Evolutionary conservation across 2,113 vertebrate genomes (phyloP).

Genomic region (Mustela lutreola): DNA sequence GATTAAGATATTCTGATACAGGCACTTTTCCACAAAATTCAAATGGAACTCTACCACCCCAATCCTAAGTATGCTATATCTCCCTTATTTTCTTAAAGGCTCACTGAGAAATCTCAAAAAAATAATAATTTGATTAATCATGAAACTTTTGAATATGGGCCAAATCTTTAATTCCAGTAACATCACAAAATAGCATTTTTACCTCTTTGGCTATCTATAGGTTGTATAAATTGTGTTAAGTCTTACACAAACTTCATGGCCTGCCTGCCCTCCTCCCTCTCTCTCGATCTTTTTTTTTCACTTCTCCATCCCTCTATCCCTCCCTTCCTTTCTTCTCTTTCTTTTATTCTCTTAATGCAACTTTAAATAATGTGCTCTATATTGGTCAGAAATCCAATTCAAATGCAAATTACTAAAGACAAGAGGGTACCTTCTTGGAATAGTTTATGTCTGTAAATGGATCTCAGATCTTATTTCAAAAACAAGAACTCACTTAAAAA

Average conservation of each 20-base stretch:
- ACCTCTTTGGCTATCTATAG: not conserved
- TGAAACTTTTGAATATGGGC: not conserved
- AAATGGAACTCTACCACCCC: not conserved
- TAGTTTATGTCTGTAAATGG: not conserved
- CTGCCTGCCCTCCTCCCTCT: not conserved
- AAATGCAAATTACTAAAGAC: not conserved
- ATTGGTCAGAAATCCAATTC: not conserved
- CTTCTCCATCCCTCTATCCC: not conserved
- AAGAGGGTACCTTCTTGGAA: not conserved
- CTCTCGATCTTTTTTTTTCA: not conserved
- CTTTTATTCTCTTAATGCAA: not conserved
- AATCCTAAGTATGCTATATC: not conserved
- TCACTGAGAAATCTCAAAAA: not conserved
- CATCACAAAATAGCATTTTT: not conserved
- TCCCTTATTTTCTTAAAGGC: not conserved
- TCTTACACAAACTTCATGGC: not conserved
- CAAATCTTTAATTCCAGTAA: not conserved
- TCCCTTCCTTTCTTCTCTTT: not conserved
- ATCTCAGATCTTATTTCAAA: not conserved
- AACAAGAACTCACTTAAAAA: slow-evolving; percentile 2
- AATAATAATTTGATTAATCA: not conserved
- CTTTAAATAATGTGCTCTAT: not conserved
- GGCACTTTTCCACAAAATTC: not conserved
- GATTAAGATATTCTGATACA: not conserved
- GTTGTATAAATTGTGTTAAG: not conserved